Conservation (phyloP, 2,113 vertebrate species). For the Toxotes jaculatrix region DNA sequence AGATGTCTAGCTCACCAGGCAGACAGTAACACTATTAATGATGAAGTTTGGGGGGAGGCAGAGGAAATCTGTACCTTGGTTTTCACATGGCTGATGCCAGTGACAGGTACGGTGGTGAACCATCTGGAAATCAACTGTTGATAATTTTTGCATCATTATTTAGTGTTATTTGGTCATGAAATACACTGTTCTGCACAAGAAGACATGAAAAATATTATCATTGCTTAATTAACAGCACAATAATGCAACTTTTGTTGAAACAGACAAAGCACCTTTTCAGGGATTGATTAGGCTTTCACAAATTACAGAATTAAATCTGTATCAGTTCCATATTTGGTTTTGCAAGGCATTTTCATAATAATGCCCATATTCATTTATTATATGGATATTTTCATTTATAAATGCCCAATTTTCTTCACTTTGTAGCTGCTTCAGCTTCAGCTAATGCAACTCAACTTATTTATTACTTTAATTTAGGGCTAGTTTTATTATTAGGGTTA, state of each 20-base stretch:
- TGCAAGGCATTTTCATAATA: not conserved
- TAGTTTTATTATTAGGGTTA: too few species aligned
- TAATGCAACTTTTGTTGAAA: too few species aligned
- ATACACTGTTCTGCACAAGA: not conserved
- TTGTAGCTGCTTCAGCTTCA: not conserved
- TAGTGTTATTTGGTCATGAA: not conserved
- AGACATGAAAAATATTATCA: not conserved
- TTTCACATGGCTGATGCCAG: conserved; percentile 16
- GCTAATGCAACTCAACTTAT: too few species aligned
- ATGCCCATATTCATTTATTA: not conserved
- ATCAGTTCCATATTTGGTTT: too few species aligned
- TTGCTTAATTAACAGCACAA: not conserved
- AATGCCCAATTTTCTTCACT: not conserved
- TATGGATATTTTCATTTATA: not conserved
- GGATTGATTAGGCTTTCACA: not conserved
- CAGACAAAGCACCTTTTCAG: too few species aligned
- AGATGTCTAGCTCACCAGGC: conserved; percentile 54
- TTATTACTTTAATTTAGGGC: too few species aligned
- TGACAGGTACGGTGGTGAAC: not conserved
- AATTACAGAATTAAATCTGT: not conserved
- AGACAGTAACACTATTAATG: conserved; percentile 62
- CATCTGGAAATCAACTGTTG: conserved; percentile 23
- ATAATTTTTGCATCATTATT: not conserved
- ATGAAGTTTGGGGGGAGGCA: conserved; percentile 41
- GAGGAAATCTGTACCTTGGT: conserved; percentile 26